Percentiles rank a stretch among this genome's conserved stretches.
Conservation (phyloP, 1,140 invertebrate species). For the Hylaeus volcanicus region DNA sequence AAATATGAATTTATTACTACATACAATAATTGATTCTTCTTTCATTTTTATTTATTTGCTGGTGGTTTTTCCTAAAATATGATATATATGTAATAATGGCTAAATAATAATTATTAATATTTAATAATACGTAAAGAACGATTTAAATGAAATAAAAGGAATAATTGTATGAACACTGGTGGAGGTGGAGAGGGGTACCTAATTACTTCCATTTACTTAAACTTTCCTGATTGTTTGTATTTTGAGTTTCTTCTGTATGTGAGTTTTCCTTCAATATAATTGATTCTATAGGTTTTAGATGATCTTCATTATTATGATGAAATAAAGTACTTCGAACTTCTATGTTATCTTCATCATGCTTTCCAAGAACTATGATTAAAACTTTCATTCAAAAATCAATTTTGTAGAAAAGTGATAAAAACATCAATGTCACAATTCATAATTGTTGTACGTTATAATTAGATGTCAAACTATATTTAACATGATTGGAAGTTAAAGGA, state of each 20-base stretch:
- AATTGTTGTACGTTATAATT: neutral
- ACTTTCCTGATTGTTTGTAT: slow-evolving; percentile 5
- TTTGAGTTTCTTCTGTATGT: slow-evolving; percentile 5
- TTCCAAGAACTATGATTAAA: slow-evolving; percentile 18
- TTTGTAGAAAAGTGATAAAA: neutral
- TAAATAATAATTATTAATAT: slow-evolving; percentile 7
- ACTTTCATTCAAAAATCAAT: neutral
- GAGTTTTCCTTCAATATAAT: slow-evolving; percentile 6
- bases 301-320: slow-evolving; percentile 5
- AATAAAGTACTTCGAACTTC: slow-evolving; percentile 3
- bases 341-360: neutral
- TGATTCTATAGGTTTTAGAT: slow-evolving; percentile 15
- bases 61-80: slow-evolving; percentile 40
- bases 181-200: slow-evolving; percentile 14
- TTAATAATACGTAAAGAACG: neutral
- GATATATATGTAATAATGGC: neutral
- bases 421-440: neutral
- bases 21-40: slow-evolving; percentile 3
- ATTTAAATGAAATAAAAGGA: neutral
- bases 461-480: slow-evolving; percentile 31
- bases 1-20: slow-evolving; percentile 7
- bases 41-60: slow-evolving; percentile 24
- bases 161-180: neutral
- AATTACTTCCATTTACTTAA: slow-evolving; percentile 15
- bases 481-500: slow-evolving; percentile 11